A percentile compares a stretch with the other conserved stretches of the same genome.
Evolutionary conservation across 2,797 vertebrate species (phyloP).

Genomic region (Setipinna tenuifilis): DNA sequence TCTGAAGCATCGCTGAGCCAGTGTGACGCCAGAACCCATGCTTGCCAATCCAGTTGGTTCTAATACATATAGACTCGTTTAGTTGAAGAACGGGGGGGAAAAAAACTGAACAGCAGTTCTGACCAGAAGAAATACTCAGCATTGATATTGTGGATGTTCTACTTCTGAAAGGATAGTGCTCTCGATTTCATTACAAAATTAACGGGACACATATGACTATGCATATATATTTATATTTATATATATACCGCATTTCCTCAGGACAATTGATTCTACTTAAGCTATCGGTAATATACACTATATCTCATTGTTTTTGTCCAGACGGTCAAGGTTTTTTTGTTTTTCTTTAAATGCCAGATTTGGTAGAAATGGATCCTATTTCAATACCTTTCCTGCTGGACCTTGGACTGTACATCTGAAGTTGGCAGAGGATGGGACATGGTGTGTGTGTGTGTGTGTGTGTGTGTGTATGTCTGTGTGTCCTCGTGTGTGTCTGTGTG

Average conservation of each 20-base stretch:
- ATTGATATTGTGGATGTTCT: constrained; percentile 20
- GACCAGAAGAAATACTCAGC: constrained; percentile 5
- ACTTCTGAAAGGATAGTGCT: not conserved
- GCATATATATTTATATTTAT: not conserved
- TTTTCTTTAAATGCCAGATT: constrained; percentile 6
- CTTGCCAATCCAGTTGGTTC: not conserved
- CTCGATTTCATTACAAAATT: constrained; percentile 4
- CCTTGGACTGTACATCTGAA: constrained; percentile 15
- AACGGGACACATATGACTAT: constrained; percentile 8
- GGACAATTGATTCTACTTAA: not conserved
- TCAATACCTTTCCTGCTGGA: not conserved
- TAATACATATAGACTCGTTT: not conserved
- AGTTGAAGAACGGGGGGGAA: too few species aligned
- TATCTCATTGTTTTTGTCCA: constrained; percentile 9
- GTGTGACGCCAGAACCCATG: not conserved
- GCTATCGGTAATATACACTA: constrained; percentile 8
- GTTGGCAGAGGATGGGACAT: constrained; percentile 9
- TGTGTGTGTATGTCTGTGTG: too few species aligned
- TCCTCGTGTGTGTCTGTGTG: too few species aligned
- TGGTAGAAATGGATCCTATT: not conserved
- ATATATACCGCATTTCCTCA: not conserved
- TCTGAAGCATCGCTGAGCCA: not conserved
- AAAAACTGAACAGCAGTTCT: not conserved
- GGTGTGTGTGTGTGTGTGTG: not conserved
- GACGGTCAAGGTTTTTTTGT: not conserved